Percentiles rank a stretch among this genome's conserved stretches.
Evolutionary conservation across 2,113 vertebrate species (phyloP).

Genomic region (Nyctibius bracteatus): DNA sequence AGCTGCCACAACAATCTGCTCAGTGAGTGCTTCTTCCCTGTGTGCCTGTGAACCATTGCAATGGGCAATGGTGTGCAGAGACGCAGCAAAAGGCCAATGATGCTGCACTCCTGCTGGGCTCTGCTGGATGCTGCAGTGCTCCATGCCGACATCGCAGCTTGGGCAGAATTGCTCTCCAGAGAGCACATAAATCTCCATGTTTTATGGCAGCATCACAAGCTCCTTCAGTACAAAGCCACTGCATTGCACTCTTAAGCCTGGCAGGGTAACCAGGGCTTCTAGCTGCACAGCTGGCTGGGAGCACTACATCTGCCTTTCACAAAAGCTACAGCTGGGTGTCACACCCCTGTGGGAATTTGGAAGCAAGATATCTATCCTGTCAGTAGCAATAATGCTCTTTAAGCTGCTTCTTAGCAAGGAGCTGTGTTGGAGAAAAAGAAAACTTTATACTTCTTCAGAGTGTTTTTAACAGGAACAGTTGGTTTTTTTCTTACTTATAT

Average conservation of each 20-base stretch:
- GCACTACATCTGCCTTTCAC: not conserved
- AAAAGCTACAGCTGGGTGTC: not conserved
- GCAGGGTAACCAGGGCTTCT: not conserved
- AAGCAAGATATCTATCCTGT: not conserved
- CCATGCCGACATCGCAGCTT: not conserved
- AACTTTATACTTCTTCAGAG: not conserved
- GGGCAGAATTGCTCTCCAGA: not conserved
- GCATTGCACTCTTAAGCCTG: not conserved
- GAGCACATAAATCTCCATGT: not conserved
- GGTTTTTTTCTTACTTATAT: not conserved
- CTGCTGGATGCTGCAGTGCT: not conserved
- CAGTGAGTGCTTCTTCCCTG: accelerated
- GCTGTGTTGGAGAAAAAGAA: not conserved
- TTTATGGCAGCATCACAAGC: not conserved
- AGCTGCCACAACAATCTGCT: not conserved
- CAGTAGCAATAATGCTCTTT: not conserved
- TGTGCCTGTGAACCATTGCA: not conserved
- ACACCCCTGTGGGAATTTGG: not conserved
- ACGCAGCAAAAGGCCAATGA: not conserved
- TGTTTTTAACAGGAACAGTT: not conserved
- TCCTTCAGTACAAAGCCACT: not conserved
- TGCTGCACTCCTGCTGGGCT: not conserved
- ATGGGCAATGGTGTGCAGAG: not conserved
- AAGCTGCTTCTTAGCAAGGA: not conserved
- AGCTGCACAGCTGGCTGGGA: not conserved